Evolutionary conservation across 2,888 invertebrate genomes (phyloP), one percentile per base, ranked within the genome.

Genomic region (Gandaritis pyraliata): DNA sequence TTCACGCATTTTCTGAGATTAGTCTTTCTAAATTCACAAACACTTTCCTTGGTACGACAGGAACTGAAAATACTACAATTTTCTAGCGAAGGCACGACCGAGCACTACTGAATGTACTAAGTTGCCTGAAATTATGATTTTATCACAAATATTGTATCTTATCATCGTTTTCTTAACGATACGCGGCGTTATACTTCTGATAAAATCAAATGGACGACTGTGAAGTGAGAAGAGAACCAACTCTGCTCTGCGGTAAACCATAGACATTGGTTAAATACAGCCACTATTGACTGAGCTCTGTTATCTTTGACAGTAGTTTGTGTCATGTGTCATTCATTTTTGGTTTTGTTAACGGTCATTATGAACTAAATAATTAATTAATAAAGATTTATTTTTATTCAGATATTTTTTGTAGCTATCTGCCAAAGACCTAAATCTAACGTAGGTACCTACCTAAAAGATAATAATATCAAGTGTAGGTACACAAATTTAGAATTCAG

Each of bases 1-100:
- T 95, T 98, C 98, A 88, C 98, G 95, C 98, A 98, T 98, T 90
- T 71, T 76, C 16, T 30, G 13, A 43, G 41, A 41, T 41, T 53
- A 23, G 36, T 43, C 16, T 46, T 11, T 12, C 13, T 8, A 8
- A 13, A 39, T 30, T n/a, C 6, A 58, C 33, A 13, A 52, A 10
- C 58, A 58, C 53, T n/a, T n/a, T n/a, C n/a, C n/a, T 49, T 13
- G 10, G 13, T 23, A 12, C n/a, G 6, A 13, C 10, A 12, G 15
- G 15, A 43, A 45, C 43, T 30, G 49, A 43, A 23, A 47, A 43
- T 15, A 8, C 15, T 10, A 41, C n/a, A 41, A 18, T 52, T 61
- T 43, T 52, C 29, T 53, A 29, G 5, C 16, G 33, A 54, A 12
- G 29, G 16, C 51, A 58, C 50, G 12, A 41, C 36, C 23, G 41